Evolutionary conservation across 1,140 invertebrate genomes (phyloP), one percentile per base, ranked within the genome.

Genomic region (Gerris buenoi): DNA sequence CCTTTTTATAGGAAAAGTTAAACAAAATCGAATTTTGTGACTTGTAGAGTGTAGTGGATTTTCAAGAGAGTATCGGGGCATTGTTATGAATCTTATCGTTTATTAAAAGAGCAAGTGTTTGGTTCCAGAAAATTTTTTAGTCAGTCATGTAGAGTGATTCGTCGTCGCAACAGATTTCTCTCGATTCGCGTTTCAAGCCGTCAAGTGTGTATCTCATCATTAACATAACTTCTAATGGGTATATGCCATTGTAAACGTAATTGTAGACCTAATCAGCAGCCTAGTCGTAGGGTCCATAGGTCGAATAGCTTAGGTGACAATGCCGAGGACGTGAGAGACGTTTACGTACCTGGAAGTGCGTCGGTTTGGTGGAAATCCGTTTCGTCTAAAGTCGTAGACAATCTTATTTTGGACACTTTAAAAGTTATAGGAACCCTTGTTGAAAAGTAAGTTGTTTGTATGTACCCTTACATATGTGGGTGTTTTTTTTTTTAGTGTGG

Each of bases 321-420:
- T 28, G 26, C 26, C 15, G 76, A 82, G 71, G 80, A 80, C 73
- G 78, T 79, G 68, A 71, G 71, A 65, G 76, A 79, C 29, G 70
- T 74, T 64, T 78, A 78, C 67, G 71, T 72, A 65, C 69, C 76
- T 69, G 63, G 74, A 72, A 65, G 73, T 70, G 68, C 74, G 71
- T 64, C 74, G 73, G 63, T 75, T 74, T 71, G 76, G 70, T 67
- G 65, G 59, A 72, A 69, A 77, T 73, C 68, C 76, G 74, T 70
- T 70, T 76, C 69, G 70, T 75, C 68, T 72, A 75, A 69, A 74
- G 66, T 80, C 25, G 83, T 90, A 26, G 86, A 90, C 73, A 81
- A 83, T 70, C 79, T 93, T 59, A 88, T 95, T 22, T 77, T 90
- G 22, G 88, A 93, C 74, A 91, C 90, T 25, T 78, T 94, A 2